These are phyloP conservation scores for Neopelma chrysocephalum DNA, from an alignment of 2,797 vertebrate species.

Conservation along the genomic window DNA sequence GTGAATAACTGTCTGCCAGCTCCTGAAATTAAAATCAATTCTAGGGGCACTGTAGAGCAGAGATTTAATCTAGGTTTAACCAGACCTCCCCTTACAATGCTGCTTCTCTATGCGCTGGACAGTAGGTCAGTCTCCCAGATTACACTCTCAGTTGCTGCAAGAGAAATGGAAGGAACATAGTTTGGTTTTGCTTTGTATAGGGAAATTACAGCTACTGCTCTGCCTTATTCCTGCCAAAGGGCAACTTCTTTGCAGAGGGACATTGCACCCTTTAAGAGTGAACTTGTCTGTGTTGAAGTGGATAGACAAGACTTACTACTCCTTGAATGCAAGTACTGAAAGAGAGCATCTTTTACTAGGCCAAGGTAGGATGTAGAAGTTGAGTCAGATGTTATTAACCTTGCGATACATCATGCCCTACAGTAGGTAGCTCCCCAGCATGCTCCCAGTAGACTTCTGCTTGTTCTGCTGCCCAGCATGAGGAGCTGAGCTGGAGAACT, in stretches of 20 bases:
- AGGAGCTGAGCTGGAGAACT: not conserved
- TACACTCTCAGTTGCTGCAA: not conserved
- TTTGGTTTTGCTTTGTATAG: not conserved
- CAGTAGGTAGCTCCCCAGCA: not conserved
- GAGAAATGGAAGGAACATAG: not conserved
- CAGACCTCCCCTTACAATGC: not conserved
- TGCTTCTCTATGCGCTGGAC: not conserved
- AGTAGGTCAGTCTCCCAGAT: not conserved
- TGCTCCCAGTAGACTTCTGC: fast-evolving
- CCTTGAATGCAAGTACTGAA: not conserved
- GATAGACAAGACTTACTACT: not conserved
- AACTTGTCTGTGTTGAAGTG: not conserved
- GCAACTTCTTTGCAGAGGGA: not conserved
- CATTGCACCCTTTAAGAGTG: fast-evolving
- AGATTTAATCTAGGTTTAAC: not conserved
- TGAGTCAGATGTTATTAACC: not conserved
- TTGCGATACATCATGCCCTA: not conserved
- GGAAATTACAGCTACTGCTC: not conserved
- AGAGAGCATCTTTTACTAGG: not conserved
- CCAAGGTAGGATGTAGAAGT: not conserved
- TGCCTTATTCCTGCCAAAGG: not conserved
- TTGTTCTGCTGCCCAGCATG: not conserved
- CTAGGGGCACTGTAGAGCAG: too few relatives aligned
- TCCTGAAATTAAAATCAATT: not conserved
- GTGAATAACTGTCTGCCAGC: not conserved